Evolutionary conservation across 1,140 invertebrate species (phyloP).

Genomic region (Druon quercuslanigerum): DNA sequence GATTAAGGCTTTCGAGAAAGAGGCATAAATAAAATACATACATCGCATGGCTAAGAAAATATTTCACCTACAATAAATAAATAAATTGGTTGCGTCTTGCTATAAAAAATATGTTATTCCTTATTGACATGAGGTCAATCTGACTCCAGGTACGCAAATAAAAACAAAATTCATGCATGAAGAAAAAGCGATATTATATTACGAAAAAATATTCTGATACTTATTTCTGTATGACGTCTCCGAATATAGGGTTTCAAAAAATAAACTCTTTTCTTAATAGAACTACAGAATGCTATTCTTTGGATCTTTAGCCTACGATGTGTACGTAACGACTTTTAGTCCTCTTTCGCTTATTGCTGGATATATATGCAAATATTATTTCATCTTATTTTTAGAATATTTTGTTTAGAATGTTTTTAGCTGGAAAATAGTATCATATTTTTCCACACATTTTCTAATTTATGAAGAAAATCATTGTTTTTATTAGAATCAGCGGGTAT

Average conservation of each 20-base stretch:
- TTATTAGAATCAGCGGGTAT: too few relatives aligned
- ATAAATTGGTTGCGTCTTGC: too few relatives aligned
- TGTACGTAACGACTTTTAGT: not conserved
- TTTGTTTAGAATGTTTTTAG: too few relatives aligned
- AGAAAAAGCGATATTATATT: conserved; percentile 9
- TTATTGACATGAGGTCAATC: not conserved
- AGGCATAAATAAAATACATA: too few relatives aligned
- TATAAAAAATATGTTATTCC: not conserved
- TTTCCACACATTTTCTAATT: too few relatives aligned
- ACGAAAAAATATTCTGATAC: not conserved
- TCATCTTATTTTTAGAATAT: too few relatives aligned
- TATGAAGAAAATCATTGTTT: too few relatives aligned
- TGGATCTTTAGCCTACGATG: not conserved
- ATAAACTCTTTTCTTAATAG: not conserved
- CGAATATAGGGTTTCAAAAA: not conserved
- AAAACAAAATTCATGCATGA: conserved; percentile 23
- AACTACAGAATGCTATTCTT: not conserved
- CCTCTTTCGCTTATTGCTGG: not conserved
- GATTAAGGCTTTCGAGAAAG: too few relatives aligned
- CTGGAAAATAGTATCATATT: too few relatives aligned
- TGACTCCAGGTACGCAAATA: conserved; percentile 9
- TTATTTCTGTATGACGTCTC: not conserved
- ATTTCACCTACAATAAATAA: too few relatives aligned
- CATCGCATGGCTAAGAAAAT: too few relatives aligned
- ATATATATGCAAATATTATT: too few relatives aligned